Conservation (phyloP, 2,888 invertebrate genomes). For the Quadriops clusia region DNA sequence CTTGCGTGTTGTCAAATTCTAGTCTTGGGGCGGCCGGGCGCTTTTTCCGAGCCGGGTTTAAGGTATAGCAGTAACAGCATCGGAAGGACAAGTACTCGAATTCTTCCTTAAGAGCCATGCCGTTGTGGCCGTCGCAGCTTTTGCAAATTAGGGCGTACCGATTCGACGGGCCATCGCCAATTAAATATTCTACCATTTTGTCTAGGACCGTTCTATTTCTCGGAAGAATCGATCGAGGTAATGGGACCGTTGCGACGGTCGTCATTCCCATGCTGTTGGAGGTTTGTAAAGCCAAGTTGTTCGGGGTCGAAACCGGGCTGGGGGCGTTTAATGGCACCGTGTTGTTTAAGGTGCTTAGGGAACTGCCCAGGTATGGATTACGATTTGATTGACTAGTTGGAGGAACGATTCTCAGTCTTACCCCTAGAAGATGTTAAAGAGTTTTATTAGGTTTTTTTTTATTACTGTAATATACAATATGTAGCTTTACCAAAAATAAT, state of each 20-base stretch:
- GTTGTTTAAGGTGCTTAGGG: too few relatives aligned
- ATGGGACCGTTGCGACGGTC: conserved; percentile 37
- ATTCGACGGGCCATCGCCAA: conserved; percentile 91
- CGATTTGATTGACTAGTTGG: too few relatives aligned
- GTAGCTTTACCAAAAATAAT: too few relatives aligned
- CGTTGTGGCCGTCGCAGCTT: conserved; percentile 86
- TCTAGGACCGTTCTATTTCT: conserved; percentile 71
- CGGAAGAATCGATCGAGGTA: conserved; percentile 62
- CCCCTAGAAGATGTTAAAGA: too few relatives aligned
- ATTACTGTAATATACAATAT: too few relatives aligned
- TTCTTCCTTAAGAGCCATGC: conserved; percentile 63
- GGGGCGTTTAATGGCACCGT: too few relatives aligned
- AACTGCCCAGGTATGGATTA: too few relatives aligned
- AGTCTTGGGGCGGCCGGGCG: conserved; percentile 64
- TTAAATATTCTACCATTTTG: conserved; percentile 82
- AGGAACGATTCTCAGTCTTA: too few relatives aligned
- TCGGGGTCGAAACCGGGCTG: conserved; percentile 2
- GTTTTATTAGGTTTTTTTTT: too few relatives aligned
- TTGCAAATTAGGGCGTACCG: conserved; percentile 91
- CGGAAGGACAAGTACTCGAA: conserved; percentile 69
- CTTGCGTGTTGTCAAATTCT: conserved; percentile 22
- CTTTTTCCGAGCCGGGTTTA: conserved; percentile 83
- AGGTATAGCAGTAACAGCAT: conserved; percentile 80
- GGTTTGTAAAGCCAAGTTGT: conserved; percentile 1
- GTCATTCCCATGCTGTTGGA: neutral